Conservation (phyloP, 2,113 vertebrate genomes). For the Pelodiscus sinensis region DNA sequence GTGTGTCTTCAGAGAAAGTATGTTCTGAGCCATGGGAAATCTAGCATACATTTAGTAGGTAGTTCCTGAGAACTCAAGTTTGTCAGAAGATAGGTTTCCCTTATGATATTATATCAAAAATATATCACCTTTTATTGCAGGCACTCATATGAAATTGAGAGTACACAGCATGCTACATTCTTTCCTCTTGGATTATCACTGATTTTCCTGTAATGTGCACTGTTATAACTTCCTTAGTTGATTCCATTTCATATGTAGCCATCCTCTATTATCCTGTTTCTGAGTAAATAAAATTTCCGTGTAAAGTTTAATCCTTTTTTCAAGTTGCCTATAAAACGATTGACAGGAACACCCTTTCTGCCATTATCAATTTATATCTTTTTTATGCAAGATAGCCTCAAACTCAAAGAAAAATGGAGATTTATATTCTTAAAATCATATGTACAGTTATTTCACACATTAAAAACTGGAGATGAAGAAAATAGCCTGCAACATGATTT, state of each 20-base stretch:
- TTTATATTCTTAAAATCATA: conserved; percentile 24
- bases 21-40: not conserved
- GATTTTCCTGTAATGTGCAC: not conserved
- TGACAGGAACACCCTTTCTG: not conserved
- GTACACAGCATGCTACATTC: not conserved
- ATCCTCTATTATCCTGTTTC: not conserved
- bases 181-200: not conserved
- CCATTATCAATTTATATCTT: not conserved
- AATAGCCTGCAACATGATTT: not conserved
- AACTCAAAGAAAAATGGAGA: not conserved
- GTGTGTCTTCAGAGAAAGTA: not conserved
- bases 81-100: not conserved
- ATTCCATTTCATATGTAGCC: not conserved
- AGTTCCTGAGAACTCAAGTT: not conserved
- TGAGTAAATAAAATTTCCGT: not conserved
- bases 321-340: not conserved
- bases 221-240: not conserved
- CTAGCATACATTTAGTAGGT: not conserved
- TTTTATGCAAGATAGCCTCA: not conserved
- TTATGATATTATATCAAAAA: not conserved
- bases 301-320: not conserved
- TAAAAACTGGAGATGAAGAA: not conserved
- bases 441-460: conserved; percentile 7
- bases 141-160: not conserved
- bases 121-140: not conserved